phyloP scores from a whole-genome alignment of 2,888 invertebrate species.

The Steinernema scapterisci region DNA sequence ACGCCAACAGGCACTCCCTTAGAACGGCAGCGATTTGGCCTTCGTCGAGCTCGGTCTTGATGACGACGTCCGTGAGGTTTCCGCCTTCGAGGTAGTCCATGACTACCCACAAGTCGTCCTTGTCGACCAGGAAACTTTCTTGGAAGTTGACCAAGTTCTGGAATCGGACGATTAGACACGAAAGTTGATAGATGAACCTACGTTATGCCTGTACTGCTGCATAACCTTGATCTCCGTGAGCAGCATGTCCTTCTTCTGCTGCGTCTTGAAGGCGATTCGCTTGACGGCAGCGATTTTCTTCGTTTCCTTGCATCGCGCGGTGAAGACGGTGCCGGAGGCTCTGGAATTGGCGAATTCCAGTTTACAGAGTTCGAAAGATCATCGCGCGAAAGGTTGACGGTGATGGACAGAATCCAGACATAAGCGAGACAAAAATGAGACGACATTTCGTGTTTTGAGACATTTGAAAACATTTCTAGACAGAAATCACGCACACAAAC shows the following conservation, averaged over 20 bases:
- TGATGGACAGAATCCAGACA: too few species aligned
- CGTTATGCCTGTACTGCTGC: conserved; percentile 85
- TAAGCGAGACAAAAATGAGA: too few species aligned
- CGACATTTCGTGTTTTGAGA: too few species aligned
- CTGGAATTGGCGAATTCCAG: conserved; percentile 48
- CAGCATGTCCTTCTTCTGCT: conserved; percentile 92
- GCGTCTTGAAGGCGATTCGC: conserved; percentile 90
- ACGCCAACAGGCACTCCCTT: conserved; percentile 82
- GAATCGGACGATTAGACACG: conserved; percentile 22
- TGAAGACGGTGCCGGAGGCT: conserved; percentile 66
- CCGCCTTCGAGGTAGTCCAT: conserved; percentile 95
- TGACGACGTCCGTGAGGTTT: conserved; percentile 92
- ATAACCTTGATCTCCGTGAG: conserved; percentile 88
- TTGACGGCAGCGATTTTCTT: conserved; percentile 84
- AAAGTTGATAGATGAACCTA: conserved; percentile 30
- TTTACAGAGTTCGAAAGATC: too few species aligned
- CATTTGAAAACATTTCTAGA: too few species aligned
- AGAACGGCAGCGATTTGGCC: conserved; percentile 92
- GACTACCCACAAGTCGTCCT: conserved; percentile 91
- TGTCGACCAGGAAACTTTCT: conserved; percentile 72
- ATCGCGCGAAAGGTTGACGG: too few species aligned
- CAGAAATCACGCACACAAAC: too few species aligned
- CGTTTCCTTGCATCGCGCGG: conserved; percentile 52
- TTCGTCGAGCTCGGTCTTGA: conserved; percentile 94
- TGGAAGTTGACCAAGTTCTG: conserved; percentile 90